Evolutionary conservation across 1,140 invertebrate genomes (phyloP).

Genomic region (Drosophila watanabei): DNA sequence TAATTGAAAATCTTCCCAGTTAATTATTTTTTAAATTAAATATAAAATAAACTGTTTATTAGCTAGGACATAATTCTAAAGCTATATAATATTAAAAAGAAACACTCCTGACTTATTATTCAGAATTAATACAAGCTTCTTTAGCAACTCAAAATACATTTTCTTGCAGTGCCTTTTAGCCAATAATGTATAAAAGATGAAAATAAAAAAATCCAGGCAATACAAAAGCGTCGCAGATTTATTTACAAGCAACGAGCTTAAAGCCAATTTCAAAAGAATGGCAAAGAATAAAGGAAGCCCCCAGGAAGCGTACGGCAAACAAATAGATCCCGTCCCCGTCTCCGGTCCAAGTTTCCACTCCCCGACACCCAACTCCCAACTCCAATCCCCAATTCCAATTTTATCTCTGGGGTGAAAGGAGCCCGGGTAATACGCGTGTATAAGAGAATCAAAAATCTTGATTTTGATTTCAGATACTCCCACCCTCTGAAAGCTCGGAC

Average conservation of each 20-base stretch:
- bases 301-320: constrained; percentile 54
- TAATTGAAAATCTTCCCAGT: too few species aligned
- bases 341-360: background rate
- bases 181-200: constrained; percentile 12
- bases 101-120: background rate
- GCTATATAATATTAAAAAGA: too few species aligned
- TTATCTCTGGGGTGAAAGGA: constrained; percentile 9
- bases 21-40: background rate
- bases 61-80: background rate
- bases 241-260: constrained; percentile 77
- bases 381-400: constrained; percentile 15
- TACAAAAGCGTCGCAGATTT: constrained; percentile 65
- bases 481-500: constrained; percentile 4
- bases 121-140: background rate
- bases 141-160: background rate
- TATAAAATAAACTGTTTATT: too few species aligned
- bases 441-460: constrained; percentile 81
- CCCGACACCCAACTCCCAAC: background rate
- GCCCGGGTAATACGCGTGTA: constrained; percentile 64
- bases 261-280: constrained; percentile 72
- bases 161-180: background rate
- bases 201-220: constrained; percentile 41
- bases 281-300: constrained; percentile 60
- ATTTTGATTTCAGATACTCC: constrained; percentile 81
- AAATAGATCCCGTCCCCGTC: constrained; percentile 16